Percentiles rank a stretch among this genome's conserved stretches.
phyloP scores from a whole-genome alignment of 2,888 invertebrate species.

The Hirtodrosophila duncani region DNA sequence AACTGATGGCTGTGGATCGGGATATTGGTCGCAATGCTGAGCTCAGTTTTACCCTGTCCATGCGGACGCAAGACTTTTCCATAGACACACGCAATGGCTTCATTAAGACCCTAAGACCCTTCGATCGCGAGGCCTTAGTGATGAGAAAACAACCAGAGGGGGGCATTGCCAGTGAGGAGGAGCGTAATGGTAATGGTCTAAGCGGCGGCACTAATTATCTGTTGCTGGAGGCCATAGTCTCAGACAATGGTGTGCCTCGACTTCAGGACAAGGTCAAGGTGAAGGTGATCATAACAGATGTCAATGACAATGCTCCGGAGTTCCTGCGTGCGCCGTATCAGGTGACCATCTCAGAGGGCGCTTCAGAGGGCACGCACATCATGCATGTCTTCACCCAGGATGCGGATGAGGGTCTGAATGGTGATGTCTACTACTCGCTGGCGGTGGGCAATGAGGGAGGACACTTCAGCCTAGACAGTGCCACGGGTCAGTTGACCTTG shows the following conservation, averaged over 20 bases:
- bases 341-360: conserved; percentile 94
- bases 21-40: conserved; percentile 96
- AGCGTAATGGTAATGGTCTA: conserved; percentile 20
- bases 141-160: conserved; percentile 77
- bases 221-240: conserved; percentile 90
- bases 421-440: conserved; percentile 91
- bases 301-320: conserved; percentile 93
- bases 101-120: conserved; percentile 89
- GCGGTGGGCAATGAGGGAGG: conserved; percentile 89
- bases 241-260: conserved; percentile 88
- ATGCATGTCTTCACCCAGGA: conserved; percentile 91
- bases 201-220: conserved; percentile 87
- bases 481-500: conserved; percentile 91
- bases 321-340: conserved; percentile 91
- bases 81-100: conserved; percentile 95
- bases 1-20: conserved; percentile 90
- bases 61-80: conserved; percentile 88
- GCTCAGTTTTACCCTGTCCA: conserved; percentile 87
- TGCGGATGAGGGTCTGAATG: conserved; percentile 92
- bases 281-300: conserved; percentile 91
- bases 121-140: conserved; percentile 93
- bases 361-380: conserved; percentile 88
- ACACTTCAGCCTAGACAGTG: conserved; percentile 90
- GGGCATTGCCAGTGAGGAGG: conserved; percentile 24
- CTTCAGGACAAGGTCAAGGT: conserved; percentile 92